Percentiles rank a stretch among this genome's conserved stretches.
Conservation (phyloP, 2,797 vertebrate genomes). For the Microctenopoma steveboyesi region DNA sequence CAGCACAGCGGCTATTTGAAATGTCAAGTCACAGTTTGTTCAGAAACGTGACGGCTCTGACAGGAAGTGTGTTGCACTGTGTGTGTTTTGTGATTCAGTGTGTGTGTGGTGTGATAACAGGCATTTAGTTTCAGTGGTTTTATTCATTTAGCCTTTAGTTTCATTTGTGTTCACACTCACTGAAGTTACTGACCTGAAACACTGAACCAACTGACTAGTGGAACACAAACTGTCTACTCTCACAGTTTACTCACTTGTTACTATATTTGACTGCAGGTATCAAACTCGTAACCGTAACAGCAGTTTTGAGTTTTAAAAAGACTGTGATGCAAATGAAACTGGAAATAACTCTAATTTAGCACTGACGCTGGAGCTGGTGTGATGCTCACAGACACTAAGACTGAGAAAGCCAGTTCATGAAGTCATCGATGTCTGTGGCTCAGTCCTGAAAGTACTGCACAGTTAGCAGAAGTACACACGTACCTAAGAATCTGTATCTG, state of each 20-base stretch:
- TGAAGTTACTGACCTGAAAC: conserved; percentile 47
- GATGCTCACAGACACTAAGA: too few relatives aligned
- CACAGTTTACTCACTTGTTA: not conserved
- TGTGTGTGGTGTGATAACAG: conserved; percentile 38
- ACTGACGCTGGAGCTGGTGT: too few relatives aligned
- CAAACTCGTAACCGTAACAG: not conserved
- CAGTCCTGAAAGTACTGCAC: too few relatives aligned
- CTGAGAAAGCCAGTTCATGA: too few relatives aligned
- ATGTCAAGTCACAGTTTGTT: conserved; percentile 51
- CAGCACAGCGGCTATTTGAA: conserved; percentile 29
- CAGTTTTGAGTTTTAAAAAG: too few relatives aligned
- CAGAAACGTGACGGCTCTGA: conserved; percentile 29
- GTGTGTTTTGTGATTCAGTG: conserved; percentile 29
- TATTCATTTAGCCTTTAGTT: conserved; percentile 49
- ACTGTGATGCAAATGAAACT: too few relatives aligned
- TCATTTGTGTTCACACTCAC: conserved; percentile 33
- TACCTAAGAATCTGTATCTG: too few relatives aligned
- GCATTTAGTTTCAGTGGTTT: conserved; percentile 61
- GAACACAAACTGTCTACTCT: conserved; percentile 13
- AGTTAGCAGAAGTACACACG: too few relatives aligned
- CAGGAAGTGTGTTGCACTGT: conserved; percentile 49
- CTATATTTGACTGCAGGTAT: not conserved
- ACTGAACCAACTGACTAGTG: not conserved
- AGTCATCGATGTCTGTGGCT: too few relatives aligned
- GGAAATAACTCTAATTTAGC: too few relatives aligned